Conservation (phyloP, 2,888 invertebrate species). For the Lydus trimaculatus region DNA sequence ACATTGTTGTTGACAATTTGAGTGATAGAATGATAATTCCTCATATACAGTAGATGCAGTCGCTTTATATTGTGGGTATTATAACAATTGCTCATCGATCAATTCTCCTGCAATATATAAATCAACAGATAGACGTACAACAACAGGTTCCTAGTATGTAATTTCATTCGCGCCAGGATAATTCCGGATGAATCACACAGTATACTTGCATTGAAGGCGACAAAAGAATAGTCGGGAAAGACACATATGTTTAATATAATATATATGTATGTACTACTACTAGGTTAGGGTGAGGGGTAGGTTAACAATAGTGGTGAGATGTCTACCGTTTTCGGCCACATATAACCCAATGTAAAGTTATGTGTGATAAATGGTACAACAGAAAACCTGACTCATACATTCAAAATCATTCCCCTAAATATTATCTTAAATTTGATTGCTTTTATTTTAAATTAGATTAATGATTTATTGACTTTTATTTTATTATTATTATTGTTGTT, state of each 20-base stretch:
- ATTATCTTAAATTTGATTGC: background rate
- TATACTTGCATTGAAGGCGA: conserved; percentile 32
- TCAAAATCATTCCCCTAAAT: conserved; percentile 20
- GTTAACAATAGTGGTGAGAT: conserved; percentile 32
- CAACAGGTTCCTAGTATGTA: conserved; percentile 33
- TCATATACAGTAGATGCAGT: background rate
- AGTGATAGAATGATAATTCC: background rate
- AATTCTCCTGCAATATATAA: conserved; percentile 30
- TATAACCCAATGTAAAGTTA: conserved; percentile 43
- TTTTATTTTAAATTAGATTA: conserved; percentile 17
- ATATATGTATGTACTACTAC: conserved; percentile 19
- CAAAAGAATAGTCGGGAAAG: conserved; percentile 46
- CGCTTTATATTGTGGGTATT: conserved; percentile 13
- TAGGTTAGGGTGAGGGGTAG: conserved; percentile 33
- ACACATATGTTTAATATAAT: conserved; percentile 56
- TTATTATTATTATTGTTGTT: background rate
- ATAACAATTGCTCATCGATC: conserved; percentile 38
- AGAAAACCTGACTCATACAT: conserved; percentile 29
- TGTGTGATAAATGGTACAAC: conserved; percentile 41
- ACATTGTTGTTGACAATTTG: background rate
- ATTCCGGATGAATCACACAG: conserved; percentile 39
- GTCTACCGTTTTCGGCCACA: conserved; percentile 22
- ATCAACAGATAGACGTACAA: conserved; percentile 29
- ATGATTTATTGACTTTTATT: background rate
- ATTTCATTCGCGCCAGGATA: conserved; percentile 38